A percentile compares a stretch with the other conserved stretches of the same genome.
Conservation (phyloP, 2,888 invertebrate genomes). For the Acanthoscelides obtectus region DNA sequence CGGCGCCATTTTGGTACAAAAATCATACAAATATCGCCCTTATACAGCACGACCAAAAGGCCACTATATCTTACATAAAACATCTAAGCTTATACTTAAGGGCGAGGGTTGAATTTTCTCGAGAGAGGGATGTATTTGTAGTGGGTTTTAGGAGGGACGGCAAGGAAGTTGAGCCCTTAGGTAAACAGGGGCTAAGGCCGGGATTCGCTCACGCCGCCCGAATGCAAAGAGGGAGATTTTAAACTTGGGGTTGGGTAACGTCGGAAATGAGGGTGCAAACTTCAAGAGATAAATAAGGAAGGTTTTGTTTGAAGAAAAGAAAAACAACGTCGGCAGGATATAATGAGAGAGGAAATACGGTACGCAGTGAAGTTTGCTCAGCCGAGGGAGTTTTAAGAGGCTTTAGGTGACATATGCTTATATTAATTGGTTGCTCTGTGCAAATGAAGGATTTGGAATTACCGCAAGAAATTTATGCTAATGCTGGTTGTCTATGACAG, state of each 20-base stretch:
- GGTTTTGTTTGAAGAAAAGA: slow-evolving; percentile 31
- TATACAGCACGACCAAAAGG: slow-evolving; percentile 36
- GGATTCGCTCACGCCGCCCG: slow-evolving; percentile 17
- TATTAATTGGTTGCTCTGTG: neutral
- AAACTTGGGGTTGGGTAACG: slow-evolving; percentile 37
- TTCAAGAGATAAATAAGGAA: slow-evolving; percentile 39
- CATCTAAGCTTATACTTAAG: slow-evolving; percentile 41
- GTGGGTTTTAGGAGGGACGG: slow-evolving; percentile 29
- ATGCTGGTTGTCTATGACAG: neutral
- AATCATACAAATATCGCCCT: slow-evolving; percentile 40
- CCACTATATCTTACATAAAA: slow-evolving; percentile 41
- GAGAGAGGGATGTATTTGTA: slow-evolving; percentile 40
- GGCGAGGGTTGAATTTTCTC: slow-evolving; percentile 42
- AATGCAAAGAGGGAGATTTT: slow-evolving; percentile 40
- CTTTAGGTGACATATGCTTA: neutral
- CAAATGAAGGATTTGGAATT: neutral
- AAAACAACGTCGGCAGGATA: slow-evolving; percentile 18
- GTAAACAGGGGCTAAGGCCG: slow-evolving; percentile 19
- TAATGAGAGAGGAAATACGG: neutral
- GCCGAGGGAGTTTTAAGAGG: neutral
- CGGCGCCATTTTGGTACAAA: slow-evolving; percentile 43
- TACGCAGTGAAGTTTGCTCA: neutral
- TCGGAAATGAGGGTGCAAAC: slow-evolving; percentile 42
- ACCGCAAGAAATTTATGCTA: neutral
- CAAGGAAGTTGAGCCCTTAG: slow-evolving; percentile 16